Evolutionary conservation across 1,140 invertebrate genomes (phyloP).

Genomic region (Pinna nobilis): DNA sequence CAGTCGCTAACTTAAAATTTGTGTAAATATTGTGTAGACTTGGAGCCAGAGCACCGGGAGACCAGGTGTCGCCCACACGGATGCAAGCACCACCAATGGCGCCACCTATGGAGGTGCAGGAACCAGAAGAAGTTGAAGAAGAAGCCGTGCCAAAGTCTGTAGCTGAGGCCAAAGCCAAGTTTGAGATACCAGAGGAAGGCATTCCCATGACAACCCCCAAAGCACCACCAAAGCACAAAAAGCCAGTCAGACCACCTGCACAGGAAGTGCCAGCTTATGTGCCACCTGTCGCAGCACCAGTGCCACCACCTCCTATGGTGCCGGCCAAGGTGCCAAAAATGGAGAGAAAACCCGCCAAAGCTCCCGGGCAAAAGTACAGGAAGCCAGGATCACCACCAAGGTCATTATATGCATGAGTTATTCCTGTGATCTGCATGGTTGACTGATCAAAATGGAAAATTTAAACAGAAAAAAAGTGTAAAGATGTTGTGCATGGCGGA

Average conservation of each 20-base stretch:
- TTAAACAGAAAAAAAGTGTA: not conserved
- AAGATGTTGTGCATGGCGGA: no score
- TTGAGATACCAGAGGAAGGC: constrained; percentile 36
- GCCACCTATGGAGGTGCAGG: constrained; percentile 10
- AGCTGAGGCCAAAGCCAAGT: constrained; percentile 39
- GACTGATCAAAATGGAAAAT: not conserved
- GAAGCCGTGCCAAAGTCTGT: constrained; percentile 38
- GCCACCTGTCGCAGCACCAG: constrained; percentile 8
- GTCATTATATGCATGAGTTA: no score
- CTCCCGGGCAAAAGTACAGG: constrained; percentile 20
- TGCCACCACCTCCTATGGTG: not conserved
- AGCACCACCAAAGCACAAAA: constrained; percentile 33
- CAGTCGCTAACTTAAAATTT: no score
- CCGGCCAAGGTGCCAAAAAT: constrained; percentile 8
- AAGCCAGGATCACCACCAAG: constrained; percentile 26
- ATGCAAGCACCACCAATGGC: constrained; percentile 12
- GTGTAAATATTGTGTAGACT: constrained; percentile 20
- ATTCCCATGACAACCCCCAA: constrained; percentile 9
- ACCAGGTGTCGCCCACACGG: constrained; percentile 3
- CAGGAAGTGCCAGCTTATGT: constrained; percentile 2
- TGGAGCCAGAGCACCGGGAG: constrained; percentile 27
- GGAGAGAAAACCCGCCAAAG: constrained; percentile 1
- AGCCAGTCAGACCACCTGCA: constrained; percentile 20
- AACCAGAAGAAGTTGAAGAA: constrained; percentile 45
- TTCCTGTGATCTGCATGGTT: constrained; percentile 7